These are phyloP conservation scores for Notocelia uddmanniana DNA, from an alignment of 2,888 invertebrate species.

Conservation along the genomic window DNA sequence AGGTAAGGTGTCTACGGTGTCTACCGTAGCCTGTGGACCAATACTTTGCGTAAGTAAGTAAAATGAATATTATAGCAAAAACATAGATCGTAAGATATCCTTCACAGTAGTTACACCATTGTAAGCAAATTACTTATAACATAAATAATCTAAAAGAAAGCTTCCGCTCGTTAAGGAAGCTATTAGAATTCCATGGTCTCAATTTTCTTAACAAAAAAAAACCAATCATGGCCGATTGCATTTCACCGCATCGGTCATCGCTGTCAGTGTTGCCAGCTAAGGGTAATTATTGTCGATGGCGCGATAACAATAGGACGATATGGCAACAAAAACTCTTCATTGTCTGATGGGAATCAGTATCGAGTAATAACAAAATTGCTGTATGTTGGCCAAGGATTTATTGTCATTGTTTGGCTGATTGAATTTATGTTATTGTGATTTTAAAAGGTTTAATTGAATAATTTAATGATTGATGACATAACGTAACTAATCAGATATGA, in stretches of 20 bases:
- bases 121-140: conserved; percentile 19
- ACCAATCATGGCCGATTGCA: conserved; percentile 33
- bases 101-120: conserved; percentile 8
- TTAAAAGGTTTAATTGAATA: conserved; percentile 10
- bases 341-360: conserved; percentile 58
- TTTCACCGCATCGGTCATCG: conserved; percentile 51
- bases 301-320: conserved; percentile 57
- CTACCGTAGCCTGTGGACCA: no score
- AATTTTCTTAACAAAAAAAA: conserved; percentile 26
- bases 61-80: no score
- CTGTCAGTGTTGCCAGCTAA: conserved; percentile 45
- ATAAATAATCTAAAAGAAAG: conserved; percentile 30
- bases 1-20: no score
- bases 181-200: conserved; percentile 17
- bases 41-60: no score
- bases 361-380: conserved; percentile 52
- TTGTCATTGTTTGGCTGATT: conserved; percentile 36
- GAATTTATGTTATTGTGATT: conserved; percentile 30
- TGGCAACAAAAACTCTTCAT: conserved; percentile 58
- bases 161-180: conserved; percentile 13
- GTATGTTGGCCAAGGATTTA: conserved; percentile 61
- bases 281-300: conserved; percentile 39
- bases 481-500: background rate
- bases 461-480: conserved; percentile 20
- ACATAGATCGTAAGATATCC: background rate